phyloP scores from a whole-genome alignment of 2,888 invertebrate genomes.

The Acleris laterana region DNA sequence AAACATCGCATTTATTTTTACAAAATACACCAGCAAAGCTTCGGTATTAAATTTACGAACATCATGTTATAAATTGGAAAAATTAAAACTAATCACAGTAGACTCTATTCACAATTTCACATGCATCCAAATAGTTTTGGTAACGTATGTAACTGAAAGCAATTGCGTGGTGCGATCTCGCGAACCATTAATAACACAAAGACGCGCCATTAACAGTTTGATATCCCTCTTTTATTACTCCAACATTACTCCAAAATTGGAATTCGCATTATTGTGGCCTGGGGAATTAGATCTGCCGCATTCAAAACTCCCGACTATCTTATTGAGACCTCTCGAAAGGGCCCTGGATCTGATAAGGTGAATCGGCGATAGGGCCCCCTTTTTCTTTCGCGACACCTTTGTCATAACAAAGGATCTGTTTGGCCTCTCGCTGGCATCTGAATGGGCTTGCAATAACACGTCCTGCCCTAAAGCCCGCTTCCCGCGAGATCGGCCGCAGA shows the following conservation, averaged over 20 bases:
- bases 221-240: constrained; percentile 65
- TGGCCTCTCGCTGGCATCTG: constrained; percentile 81
- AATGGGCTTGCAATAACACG: constrained; percentile 83
- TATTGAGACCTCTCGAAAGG: constrained; percentile 83
- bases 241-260: constrained; percentile 69
- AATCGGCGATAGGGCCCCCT: constrained; percentile 82
- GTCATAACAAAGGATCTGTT: constrained; percentile 83
- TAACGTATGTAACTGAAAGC: constrained; percentile 41
- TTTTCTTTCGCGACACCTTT: constrained; percentile 84
- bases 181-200: constrained; percentile 47
- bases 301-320: constrained; percentile 77
- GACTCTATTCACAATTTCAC: constrained; percentile 44
- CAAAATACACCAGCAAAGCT: background rate
- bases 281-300: constrained; percentile 81
- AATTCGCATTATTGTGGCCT: constrained; percentile 73
- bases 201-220: constrained; percentile 57
- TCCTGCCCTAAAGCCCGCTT: constrained; percentile 76
- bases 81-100: constrained; percentile 31
- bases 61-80: constrained; percentile 22
- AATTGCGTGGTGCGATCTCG: constrained; percentile 44
- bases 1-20: too few species aligned
- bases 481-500: constrained; percentile 82
- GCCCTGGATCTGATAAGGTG: constrained; percentile 83
- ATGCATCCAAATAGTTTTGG: constrained; percentile 43
- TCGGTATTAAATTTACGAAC: constrained; percentile 8